Evolutionary conservation across 2,113 vertebrate genomes (phyloP), one percentile per base, ranked within the genome.

Genomic region (Carassius carassius): DNA sequence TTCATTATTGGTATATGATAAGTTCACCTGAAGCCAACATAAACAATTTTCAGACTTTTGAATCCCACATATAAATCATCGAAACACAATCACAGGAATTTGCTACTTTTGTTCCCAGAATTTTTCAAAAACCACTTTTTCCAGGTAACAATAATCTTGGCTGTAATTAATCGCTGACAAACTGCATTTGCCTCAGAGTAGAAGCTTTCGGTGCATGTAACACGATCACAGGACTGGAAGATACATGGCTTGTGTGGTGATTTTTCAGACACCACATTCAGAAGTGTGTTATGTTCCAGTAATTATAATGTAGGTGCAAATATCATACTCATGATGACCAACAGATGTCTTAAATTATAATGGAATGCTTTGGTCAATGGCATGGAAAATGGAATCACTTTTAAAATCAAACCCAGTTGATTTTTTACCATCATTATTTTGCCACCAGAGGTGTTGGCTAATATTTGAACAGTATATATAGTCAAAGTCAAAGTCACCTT

Each of bases 91-190:
- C 9, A 44, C 47, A 2, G 23, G 47, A 56, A 19, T 77, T 77
- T 21, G 63, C 63, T 35, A 11, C 25, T 56, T 32, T 63, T 23
- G 37, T 65, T 47, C 23, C 2, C 35, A 25, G 17, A 35, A 76
- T 76, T 65, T 11, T 25, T 76, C 7, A 6, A 47, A 49, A 32
- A 5, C 2, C 1, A 12, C 41, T 78, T 60, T 35, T 82, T 67
- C 63, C 62, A 83, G 74, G 84, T 56, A 73, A 78, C 65, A 49
- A 47, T 76, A 44, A 44, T 65, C 72, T 81, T 81, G 25, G 72
- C 62, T 63, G 29, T 44, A 67, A 32, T 67, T 78, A 84, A 78
- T 83, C 25, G 51, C 84, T 41, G n/a, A 83, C 88, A 89, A 89
- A 76, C 56, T 60, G 44, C 2, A 47, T 47, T 47, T 47, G 10